Base-by-base conservation (phyloP, 2,888 invertebrate species). In the Protophormia terraenovae region DNA sequence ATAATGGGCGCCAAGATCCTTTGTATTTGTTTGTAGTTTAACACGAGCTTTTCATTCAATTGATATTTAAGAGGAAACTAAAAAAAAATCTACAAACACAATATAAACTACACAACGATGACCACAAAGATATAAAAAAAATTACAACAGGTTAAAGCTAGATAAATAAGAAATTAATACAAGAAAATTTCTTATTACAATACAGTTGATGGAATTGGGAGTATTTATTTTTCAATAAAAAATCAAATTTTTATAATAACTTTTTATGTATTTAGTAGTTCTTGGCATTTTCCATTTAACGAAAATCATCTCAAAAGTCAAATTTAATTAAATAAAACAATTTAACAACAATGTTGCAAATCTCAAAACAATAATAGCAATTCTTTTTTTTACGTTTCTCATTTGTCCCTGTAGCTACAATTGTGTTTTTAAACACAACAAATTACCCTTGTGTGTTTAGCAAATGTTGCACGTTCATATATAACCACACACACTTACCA, bases 1-100 rank as follows among this genome's bases (percentile, higher is more conserved):
- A 81, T 81, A 60, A 81, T 81, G 81, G 67, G 81, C 67, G 81
- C 75, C 67, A 67, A 75, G 67, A 81, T 75, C 75, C 58, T 75
- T 81, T 60, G 24, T 75, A 67, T 75, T 67, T 81, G 29, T 50
- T 75, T 81, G 67, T 69, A 62, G 81, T 62, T 81, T 75, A 81
- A 81, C 50, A 55, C 73, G 60, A 81, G 50, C 41, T 67, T 75
- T 73, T 27, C 27, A 66, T 64, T 81, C 81, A 75, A 81, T 81
- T 81, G 73, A 75, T 53, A 67, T 67, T 67, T 41, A 8, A 38
- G 10, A 14, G 35, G 50, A 60, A 60, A 50, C 14, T 24, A 6
- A 38, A 12, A 38, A 24, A 22, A 32, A 38, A 4, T 6, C 6
- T 14, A 14, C 0, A 53, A 75, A 35, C 41, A 69, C 58, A 75